Evolutionary conservation across 2,113 vertebrate genomes (phyloP).

Genomic region (Dinomys branickii): DNA sequence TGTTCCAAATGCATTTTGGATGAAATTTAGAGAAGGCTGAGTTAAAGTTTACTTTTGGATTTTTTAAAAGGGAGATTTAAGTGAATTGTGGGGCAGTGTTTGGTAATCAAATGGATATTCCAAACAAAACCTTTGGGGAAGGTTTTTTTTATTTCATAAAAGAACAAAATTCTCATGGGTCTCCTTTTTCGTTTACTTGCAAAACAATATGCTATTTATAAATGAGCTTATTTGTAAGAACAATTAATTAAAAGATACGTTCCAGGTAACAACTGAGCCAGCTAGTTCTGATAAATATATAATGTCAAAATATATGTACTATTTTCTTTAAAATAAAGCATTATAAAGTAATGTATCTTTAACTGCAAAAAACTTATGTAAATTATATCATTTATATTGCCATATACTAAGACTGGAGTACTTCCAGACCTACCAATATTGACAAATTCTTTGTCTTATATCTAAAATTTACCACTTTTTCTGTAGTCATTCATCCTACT

Average conservation of each 20-base stretch:
- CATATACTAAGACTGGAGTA: neutral
- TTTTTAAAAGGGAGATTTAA: neutral
- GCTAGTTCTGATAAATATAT: neutral
- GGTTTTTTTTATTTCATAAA: neutral
- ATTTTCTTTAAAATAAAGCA: no score
- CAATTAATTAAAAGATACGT: constrained; percentile 20
- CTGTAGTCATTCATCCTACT: neutral
- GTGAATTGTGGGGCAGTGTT: neutral
- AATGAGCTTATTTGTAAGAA: neutral
- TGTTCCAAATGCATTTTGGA: neutral
- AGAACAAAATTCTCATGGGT: neutral
- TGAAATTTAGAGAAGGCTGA: neutral
- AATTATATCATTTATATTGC: neutral
- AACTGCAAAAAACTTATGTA: neutral
- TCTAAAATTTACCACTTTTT: neutral
- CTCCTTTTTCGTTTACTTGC: neutral
- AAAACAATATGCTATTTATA: constrained; percentile 27
- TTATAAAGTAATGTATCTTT: neutral
- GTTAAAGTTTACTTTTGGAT: neutral
- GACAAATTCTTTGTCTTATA: neutral
- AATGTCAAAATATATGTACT: constrained; percentile 46
- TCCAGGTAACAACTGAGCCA: neutral
- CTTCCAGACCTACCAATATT: neutral
- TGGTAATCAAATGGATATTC: neutral
- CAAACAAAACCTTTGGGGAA: neutral